Evolutionary conservation across 2,113 vertebrate genomes (phyloP).

Genomic region (Heptranchias perlo): DNA sequence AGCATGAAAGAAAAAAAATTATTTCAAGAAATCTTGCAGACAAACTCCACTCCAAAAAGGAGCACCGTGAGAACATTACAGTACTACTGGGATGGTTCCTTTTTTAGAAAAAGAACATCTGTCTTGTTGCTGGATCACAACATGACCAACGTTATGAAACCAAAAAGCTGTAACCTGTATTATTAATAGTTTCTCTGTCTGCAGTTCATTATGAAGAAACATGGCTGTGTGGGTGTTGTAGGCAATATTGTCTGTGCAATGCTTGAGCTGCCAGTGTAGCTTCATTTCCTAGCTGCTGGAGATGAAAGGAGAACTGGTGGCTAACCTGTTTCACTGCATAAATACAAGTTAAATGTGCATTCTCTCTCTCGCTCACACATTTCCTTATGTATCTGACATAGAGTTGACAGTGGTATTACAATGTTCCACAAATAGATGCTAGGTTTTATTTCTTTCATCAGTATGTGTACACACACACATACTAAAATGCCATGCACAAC

Average conservation of each 20-base stretch:
- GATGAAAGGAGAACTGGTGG: slow-evolving; percentile 22
- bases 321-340: neutral
- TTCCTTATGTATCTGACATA: neutral
- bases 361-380: neutral
- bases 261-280: neutral
- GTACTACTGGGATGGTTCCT: neutral
- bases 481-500: neutral
- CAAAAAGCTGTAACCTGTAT: slow-evolving; percentile 19
- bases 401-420: neutral
- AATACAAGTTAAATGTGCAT: slow-evolving; percentile 22
- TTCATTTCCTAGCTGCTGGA: slow-evolving; percentile 26
- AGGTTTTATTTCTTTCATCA: neutral
- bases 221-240: slow-evolving; percentile 22
- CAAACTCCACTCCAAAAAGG: neutral
- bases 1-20: neutral
- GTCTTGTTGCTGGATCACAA: slow-evolving; percentile 35
- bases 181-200: slow-evolving; percentile 36
- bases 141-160: slow-evolving; percentile 15
- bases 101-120: neutral
- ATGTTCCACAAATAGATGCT: neutral
- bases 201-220: slow-evolving; percentile 25
- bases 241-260: slow-evolving; percentile 1
- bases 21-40: neutral
- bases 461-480: neutral
- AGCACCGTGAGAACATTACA: neutral